Conservation (phyloP, 2,888 invertebrate species). For the Bruchidius siliquastri region DNA sequence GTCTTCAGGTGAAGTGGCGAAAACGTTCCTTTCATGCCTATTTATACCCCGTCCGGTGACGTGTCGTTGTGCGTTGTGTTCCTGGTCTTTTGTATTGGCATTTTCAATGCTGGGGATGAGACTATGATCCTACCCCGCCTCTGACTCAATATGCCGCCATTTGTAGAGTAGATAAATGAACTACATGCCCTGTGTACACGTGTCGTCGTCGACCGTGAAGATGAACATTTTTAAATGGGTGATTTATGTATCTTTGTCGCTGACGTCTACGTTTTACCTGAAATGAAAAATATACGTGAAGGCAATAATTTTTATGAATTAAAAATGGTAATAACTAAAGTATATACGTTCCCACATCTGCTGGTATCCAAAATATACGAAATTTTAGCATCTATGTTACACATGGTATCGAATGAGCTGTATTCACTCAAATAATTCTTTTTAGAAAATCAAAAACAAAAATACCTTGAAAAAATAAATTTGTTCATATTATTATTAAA, state of each 20-base stretch:
- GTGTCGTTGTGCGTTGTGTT: no score
- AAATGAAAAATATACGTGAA: not conserved
- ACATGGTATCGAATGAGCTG: no score
- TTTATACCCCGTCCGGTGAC: no score
- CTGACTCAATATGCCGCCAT: not conserved
- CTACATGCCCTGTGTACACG: not conserved
- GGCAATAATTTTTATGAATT: not conserved
- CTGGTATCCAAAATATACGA: not conserved
- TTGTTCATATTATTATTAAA: no score
- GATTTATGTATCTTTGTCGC: not conserved
- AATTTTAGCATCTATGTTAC: not conserved
- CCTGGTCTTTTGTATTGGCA: no score
- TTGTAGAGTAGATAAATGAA: not conserved
- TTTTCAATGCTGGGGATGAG: no score
- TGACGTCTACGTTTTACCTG: not conserved
- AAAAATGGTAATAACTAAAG: not conserved
- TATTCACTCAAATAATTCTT: no score
- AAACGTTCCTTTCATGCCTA: no score
- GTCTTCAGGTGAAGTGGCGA: no score
- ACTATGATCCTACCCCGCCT: no score
- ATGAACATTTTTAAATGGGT: not conserved
- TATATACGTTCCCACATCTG: not conserved
- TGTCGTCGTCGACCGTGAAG: not conserved
- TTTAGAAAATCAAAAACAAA: no score
- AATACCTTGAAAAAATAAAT: no score